Evolutionary conservation across 2,113 vertebrate genomes (phyloP), one percentile per base, ranked within the genome.

Genomic region (Uropsilus gracilis): DNA sequence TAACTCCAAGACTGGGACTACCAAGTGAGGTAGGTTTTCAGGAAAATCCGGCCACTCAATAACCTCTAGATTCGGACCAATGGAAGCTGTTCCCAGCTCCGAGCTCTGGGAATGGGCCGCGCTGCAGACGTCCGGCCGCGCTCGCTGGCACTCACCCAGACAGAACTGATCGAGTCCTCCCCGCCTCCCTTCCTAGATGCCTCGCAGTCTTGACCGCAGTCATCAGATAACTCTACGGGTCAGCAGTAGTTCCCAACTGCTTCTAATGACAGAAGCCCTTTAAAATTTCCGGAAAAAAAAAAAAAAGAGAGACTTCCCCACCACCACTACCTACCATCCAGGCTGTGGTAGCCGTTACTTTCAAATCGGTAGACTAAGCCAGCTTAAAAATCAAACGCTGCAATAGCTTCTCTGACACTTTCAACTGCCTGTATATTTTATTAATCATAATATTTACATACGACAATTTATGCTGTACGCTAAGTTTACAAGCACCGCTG

Each of bases 371-470:
- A 46, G 46, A 46, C 24, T 30, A 17, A 46, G 34, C 75, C 77
- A 91, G 91, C 71, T 66, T 76, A 63, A 32, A 90, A 91, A 53
- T 28, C 6, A 50, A 55, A 83, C 46, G 71, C 39, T 26, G 48
- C 81, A 59, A 4, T 3, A 13, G 39, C 20, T 63, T 42, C 68
- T 50, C 42, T 42, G 42, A 61, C 32, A 37, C 32, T 59, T 89
- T 44, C 46, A 39, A 69, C 46, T 13, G 46, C 0, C 50, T 26
- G n/a, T 18, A 12, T 24, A 24, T 22, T 34, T 48, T 57, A 14
- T 53, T 53, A 59, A 78, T 71, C 22, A 24, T 28, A 14, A 24
- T 5, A 64, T 91, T 42, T 63, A 50, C 82, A 72, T 32, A 12
- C 12, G 17, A 86, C 68, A 59, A 42, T 71, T 4, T 48, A 39